These are phyloP conservation scores for Drosophila sproati DNA, from an alignment of 1,140 invertebrate genomes.

Conservation along the genomic window DNA sequence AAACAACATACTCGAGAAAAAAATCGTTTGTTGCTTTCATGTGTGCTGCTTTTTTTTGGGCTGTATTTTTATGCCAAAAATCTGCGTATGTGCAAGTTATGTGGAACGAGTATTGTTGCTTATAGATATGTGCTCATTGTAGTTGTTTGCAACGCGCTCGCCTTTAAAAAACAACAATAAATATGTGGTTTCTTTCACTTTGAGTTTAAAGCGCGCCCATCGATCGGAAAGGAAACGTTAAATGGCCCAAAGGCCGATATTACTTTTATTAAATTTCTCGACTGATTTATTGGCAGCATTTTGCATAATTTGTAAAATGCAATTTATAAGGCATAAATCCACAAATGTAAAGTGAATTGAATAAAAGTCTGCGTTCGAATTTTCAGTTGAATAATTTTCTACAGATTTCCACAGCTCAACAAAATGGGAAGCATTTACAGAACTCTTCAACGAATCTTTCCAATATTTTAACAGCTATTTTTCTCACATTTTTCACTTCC, in stretches of 20 bases:
- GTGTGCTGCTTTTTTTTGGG: constrained; percentile 13
- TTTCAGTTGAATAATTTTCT: no score
- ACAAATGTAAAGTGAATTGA: not conserved
- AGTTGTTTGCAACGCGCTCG: constrained; percentile 27
- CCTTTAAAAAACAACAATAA: constrained; percentile 54
- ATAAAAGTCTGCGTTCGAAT: not conserved
- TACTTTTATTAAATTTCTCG: constrained; percentile 59
- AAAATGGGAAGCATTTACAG: no score
- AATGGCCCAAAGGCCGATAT: constrained; percentile 50
- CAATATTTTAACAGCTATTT: not conserved
- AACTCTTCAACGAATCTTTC: not conserved
- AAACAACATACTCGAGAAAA: not conserved
- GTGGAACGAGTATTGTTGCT: constrained; percentile 34
- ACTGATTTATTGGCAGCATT: constrained; percentile 44
- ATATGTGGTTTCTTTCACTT: constrained; percentile 61
- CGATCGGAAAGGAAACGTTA: constrained; percentile 37
- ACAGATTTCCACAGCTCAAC: no score
- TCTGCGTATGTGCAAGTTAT: constrained; percentile 43
- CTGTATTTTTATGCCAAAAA: constrained; percentile 4
- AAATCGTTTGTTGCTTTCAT: constrained; percentile 29
- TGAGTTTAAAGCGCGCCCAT: not conserved
- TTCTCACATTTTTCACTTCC: not conserved
- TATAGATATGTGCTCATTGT: constrained; percentile 24
- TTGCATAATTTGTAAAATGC: constrained; percentile 36
- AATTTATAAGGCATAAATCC: constrained; percentile 20